Percentiles rank a stretch among this genome's conserved stretches.
phyloP scores from a whole-genome alignment of 2,797 vertebrate genomes.

The Peromyscus melanophrys region DNA sequence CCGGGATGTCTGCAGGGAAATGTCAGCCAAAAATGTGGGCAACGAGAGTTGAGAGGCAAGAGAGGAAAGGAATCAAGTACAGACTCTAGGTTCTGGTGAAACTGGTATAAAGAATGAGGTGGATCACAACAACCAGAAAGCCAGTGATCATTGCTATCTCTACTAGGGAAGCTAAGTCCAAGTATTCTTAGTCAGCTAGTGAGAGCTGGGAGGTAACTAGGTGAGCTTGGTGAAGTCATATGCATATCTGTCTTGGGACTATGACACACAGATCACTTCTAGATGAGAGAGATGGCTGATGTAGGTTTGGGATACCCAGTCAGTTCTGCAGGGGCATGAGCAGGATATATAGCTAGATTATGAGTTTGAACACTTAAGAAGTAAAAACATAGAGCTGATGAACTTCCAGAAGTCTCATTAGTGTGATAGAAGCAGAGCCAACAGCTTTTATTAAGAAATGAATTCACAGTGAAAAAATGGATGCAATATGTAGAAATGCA shows the following conservation, averaged over 20 bases:
- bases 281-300: not conserved
- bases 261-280: not conserved
- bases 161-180: not conserved
- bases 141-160: not conserved
- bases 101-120: not conserved
- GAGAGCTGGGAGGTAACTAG: not conserved
- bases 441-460: conserved; percentile 1
- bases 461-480: conserved; percentile 28
- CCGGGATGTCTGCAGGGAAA: not conserved
- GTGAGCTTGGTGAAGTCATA: not conserved
- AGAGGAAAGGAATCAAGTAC: not conserved
- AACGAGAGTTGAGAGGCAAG: not conserved
- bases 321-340: not conserved
- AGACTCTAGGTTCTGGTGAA: not conserved
- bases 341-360: not conserved
- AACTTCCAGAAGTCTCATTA: conserved; percentile 46
- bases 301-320: not conserved
- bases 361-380: conserved; percentile 37
- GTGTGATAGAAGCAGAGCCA: not conserved
- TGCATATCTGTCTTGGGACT: not conserved
- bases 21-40: not conserved
- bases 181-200: not conserved
- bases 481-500: not conserved
- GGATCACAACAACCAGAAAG: not conserved
- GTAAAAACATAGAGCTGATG: not conserved